phyloP scores from a whole-genome alignment of 2,797 vertebrate species.

The Kryptolebias ocellatus region DNA sequence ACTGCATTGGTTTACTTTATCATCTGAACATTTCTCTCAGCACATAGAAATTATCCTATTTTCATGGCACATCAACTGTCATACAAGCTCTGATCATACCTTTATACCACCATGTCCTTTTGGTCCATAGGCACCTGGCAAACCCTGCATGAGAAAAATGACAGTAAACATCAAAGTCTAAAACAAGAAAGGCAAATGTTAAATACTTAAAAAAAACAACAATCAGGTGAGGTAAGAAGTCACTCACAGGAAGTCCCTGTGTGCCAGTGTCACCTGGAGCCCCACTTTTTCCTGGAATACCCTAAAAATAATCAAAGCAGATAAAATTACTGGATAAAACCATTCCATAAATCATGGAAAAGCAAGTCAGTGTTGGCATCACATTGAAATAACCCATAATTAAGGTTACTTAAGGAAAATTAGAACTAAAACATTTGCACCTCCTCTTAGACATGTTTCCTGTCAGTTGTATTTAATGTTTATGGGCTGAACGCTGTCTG shows the following conservation, averaged over 20 bases:
- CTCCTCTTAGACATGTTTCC: no score
- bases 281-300: conserved; percentile 90
- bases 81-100: conserved; percentile 73
- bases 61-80: not conserved
- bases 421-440: no score
- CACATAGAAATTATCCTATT: not conserved
- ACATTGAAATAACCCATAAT: no score
- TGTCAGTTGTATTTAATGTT: no score
- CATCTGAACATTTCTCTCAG: not conserved
- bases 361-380: not conserved
- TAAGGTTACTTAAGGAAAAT: no score
- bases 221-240: conserved; percentile 16
- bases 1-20: not conserved
- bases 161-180: conserved; percentile 10
- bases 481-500: no score
- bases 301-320: conserved; percentile 72
- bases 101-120: conserved; percentile 85
- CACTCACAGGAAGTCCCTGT: conserved; percentile 92
- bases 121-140: conserved; percentile 88
- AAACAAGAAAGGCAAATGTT: not conserved
- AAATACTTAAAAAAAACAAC: not conserved
- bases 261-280: conserved; percentile 89
- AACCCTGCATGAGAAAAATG: conserved; percentile 78
- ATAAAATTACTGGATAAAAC: not conserved
- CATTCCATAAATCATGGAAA: no score